Base-by-base conservation (phyloP, 2,888 invertebrate genomes). In the Leptopilina syphax region DNA sequence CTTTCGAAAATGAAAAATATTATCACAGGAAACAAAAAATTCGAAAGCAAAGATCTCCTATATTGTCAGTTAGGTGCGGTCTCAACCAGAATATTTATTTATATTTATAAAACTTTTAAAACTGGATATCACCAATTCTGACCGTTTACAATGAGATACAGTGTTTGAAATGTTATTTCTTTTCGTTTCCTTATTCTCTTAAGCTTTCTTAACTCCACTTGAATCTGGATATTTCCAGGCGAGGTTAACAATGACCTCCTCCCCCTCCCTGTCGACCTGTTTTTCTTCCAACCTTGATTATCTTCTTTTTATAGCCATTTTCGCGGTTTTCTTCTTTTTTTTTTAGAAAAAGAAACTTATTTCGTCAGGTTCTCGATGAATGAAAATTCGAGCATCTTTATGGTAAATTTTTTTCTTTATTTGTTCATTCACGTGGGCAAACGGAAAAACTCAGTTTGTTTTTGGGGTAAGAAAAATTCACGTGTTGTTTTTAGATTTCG, bases 61-160 rank as follows among this genome's bases (percentile, higher is more conserved):
- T 3, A 5, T 24, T 57, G 79, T 80, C 82, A 83, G 86, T 83
- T 83, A 80, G 79, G 81, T 83, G 86, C 84, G 84, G 86, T 85
- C 84, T 76, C 65, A 85, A 83, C 85, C 83, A 81, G 87, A 85
- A 83, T 76, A 77, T 81, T 68, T 73, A 27, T 27, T 27, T 34
- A 2, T 34, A 34, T 18, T 54, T 12, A 63, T n/a, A 6, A 70
- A 70, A 54, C 81, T 86, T 86, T 80, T 81, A 67, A 63, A 88
- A 87, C 88, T 85, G 86, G 88, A 88, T 88, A 85, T 83, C 83
- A 84, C 86, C 83, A 83, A 86, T 73, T 2, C 57, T 41, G n/a
- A 57, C 18, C 34, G n/a, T 57, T 34, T 44, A 6, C 3, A 4
- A 65, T n/a, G 57, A 73, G 73, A 60, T 1, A 34, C n/a, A 18